Evolutionary conservation across 2,113 vertebrate species (phyloP), one percentile per base, ranked within the genome.

Genomic region (Corvus hawaiiensis): DNA sequence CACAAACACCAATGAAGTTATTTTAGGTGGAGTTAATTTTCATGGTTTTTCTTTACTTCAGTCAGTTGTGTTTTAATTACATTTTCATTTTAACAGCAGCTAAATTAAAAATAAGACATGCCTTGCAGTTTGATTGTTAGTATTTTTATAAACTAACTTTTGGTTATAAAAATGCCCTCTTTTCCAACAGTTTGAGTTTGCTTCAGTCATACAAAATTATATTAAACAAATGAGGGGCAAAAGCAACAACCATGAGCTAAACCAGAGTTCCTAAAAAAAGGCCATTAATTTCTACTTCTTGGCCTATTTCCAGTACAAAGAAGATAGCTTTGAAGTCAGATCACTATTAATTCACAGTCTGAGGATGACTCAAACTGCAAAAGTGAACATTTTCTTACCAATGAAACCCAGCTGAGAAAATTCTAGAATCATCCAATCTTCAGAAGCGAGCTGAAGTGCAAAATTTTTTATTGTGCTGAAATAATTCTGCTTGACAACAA

Each of bases 401-500:
- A 99, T 99, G 97, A 99, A 99, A 93, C 99, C 99, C 85, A 99
- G 98, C 94, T 99, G 99, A 92, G 99, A 99, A 98, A 99, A 99
- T 97, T 99, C 99, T 83, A 99, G 98, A 97, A 99, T 99, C 99
- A 99, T 99, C 99, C 99, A 99, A 96, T 99, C 99, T 96, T 99
- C 99, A 56, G 99, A 99, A 46, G 99, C 98, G 0, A 99, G 98
- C 97, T 99, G 99, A 97, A 99, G 98, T 33, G 99, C 99, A 98
- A 99, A 99, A 97, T 99, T 99, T 97, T 99, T 99, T 98, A 99
- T 99, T 33, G 99, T 99, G 97, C 99, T 99, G 98, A 99, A 99
- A 97, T 99, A 99, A 98, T 99, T 99, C 92, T 99, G 99, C 95
- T 99, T 99, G 96, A 99, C 99, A 97, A 99, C 99, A 76, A 99